These are phyloP conservation scores for Cerastoderma edule DNA, from an alignment of 2,888 invertebrate species.

Conservation along the genomic window DNA sequence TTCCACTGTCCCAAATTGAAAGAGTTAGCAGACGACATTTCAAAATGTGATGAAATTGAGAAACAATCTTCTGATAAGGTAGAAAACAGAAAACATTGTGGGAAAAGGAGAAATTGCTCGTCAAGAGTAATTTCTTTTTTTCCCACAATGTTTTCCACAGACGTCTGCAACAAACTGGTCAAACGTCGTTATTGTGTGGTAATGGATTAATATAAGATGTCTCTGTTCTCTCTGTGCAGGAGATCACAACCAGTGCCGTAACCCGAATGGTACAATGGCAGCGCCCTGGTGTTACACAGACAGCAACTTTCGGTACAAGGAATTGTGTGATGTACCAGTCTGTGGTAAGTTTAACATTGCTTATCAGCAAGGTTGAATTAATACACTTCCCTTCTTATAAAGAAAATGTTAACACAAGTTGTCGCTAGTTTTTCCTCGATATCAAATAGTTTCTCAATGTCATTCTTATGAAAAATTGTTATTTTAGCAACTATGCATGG, in stretches of 20 bases:
- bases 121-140: not conserved
- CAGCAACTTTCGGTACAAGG: constrained; percentile 87
- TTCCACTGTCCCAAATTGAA: too few species aligned
- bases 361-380: too few species aligned
- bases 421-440: too few species aligned
- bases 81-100: constrained; percentile 8
- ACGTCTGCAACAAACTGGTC: not conserved
- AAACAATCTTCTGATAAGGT: not conserved
- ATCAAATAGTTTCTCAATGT: too few species aligned
- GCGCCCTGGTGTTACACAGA: constrained; percentile 95
- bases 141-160: not conserved
- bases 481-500: too few species aligned
- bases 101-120: constrained; percentile 10
- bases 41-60: too few species aligned
- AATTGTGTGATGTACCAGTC: constrained; percentile 93
- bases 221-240: constrained; percentile 83
- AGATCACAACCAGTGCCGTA: constrained; percentile 93
- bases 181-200: not conserved
- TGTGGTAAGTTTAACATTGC: constrained; percentile 90
- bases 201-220: not conserved
- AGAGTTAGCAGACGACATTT: too few species aligned
- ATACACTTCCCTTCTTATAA: too few species aligned
- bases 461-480: too few species aligned
- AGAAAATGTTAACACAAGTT: too few species aligned
- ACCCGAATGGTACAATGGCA: constrained; percentile 92